phyloP scores from a whole-genome alignment of 2,797 vertebrate genomes.

The Oceanodroma leucorhoa region DNA sequence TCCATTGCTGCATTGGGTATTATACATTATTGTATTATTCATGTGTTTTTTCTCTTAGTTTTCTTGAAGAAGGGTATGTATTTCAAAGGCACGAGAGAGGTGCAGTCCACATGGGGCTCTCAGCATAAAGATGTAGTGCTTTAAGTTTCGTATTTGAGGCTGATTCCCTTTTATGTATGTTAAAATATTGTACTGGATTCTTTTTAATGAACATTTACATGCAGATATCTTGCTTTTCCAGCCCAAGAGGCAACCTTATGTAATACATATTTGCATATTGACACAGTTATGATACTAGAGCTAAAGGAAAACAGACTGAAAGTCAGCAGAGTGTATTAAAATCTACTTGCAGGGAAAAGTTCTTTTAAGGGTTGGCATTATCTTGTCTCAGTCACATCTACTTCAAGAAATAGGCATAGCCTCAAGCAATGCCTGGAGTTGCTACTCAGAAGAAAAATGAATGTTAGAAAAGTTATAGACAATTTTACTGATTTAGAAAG shows the following conservation, averaged over 20 bases:
- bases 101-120: not conserved
- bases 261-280: slow-evolving; percentile 58
- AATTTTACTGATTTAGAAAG: not conserved
- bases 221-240: slow-evolving; percentile 23
- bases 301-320: slow-evolving; percentile 13
- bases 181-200: slow-evolving; percentile 10
- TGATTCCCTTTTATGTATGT: slow-evolving; percentile 25
- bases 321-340: not conserved
- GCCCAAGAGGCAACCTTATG: slow-evolving; percentile 39
- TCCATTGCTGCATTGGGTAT: not conserved
- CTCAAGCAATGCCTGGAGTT: not conserved
- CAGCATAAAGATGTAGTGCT: not conserved
- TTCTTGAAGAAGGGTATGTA: not conserved
- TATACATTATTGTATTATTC: slow-evolving; percentile 25
- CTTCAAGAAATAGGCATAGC: not conserved
- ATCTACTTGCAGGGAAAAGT: not conserved
- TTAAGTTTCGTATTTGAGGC: slow-evolving; percentile 11
- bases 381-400: not conserved
- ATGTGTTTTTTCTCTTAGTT: not conserved
- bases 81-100: slow-evolving; percentile 23
- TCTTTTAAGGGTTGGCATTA: not conserved
- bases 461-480: not conserved
- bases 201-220: slow-evolving; percentile 52
- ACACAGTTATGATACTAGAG: slow-evolving; percentile 41
- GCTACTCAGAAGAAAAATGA: not conserved